Evolutionary conservation across 2,113 vertebrate genomes (phyloP).

Genomic region (Crotalus viridis): DNA sequence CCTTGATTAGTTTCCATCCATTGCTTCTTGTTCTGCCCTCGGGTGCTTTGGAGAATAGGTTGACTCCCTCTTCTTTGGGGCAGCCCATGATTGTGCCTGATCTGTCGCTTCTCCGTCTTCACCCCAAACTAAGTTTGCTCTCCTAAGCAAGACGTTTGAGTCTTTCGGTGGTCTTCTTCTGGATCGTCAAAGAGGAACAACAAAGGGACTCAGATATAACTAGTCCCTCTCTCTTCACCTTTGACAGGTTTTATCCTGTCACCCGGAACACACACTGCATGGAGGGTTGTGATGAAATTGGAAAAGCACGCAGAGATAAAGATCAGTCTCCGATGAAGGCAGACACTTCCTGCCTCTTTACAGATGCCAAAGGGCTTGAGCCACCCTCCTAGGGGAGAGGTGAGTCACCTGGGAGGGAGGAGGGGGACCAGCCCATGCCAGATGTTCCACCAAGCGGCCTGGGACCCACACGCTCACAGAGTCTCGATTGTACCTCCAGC

Average conservation of each 20-base stretch:
- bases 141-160: not conserved
- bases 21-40: not conserved
- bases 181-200: not conserved
- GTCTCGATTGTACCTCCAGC: slow-evolving; percentile 88
- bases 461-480: slow-evolving; percentile 87
- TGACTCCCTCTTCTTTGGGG: too few species aligned
- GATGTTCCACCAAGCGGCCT: slow-evolving; percentile 90
- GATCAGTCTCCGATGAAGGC: slow-evolving; percentile 85
- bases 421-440: slow-evolving; percentile 88
- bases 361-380: slow-evolving; percentile 89
- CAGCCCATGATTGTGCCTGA: not conserved
- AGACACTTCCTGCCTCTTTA: slow-evolving; percentile 91
- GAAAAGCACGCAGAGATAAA: slow-evolving; percentile 90
- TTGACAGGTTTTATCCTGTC: slow-evolving; percentile 80
- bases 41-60: too few species aligned
- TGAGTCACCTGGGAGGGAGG: slow-evolving; percentile 96
- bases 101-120: slow-evolving; percentile 71
- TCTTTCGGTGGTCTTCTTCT: not conserved
- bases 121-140: slow-evolving; percentile 56
- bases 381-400: slow-evolving; percentile 79
- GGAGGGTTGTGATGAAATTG: slow-evolving; percentile 82
- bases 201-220: slow-evolving; percentile 46
- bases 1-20: not conserved
- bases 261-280: slow-evolving; percentile 70
- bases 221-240: slow-evolving; percentile 68